Percentiles rank a stretch among this genome's conserved stretches.
These are phyloP conservation scores for Pardosa pseudoannulata DNA, from an alignment of 2,888 invertebrate species.

Conservation along the genomic window DNA sequence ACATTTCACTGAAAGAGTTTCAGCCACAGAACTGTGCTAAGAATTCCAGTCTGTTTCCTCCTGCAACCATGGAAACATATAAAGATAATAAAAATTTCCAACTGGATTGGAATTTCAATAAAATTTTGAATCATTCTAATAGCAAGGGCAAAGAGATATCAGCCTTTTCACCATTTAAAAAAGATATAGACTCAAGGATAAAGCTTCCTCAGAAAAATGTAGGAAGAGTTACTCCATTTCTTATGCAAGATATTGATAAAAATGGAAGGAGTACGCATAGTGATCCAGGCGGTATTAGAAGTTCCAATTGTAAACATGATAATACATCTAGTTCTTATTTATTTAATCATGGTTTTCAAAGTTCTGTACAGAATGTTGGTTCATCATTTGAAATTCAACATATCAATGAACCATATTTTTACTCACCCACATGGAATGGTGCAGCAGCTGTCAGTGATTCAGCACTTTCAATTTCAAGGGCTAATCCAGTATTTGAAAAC, in stretches of 20 bases:
- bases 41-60: neutral
- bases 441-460: neutral
- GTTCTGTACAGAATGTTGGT: neutral
- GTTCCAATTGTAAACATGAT: neutral
- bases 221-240: conserved; percentile 66
- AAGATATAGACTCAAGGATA: conserved; percentile 23
- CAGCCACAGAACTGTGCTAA: neutral
- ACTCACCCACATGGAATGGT: conserved; percentile 36
- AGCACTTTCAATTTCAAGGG: conserved; percentile 17
- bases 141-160: conserved; percentile 34
- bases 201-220: conserved; percentile 61
- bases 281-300: neutral
- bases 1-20: neutral
- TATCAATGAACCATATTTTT: conserved; percentile 23
- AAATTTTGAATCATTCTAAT: conserved; percentile 9
- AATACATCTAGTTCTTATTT: neutral
- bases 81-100: conserved; percentile 11
- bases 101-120: conserved; percentile 42
- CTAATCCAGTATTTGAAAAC: conserved; percentile 16
- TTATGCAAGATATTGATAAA: conserved; percentile 49
- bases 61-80: neutral
- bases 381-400: conserved; percentile 34
- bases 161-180: conserved; percentile 38
- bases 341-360: conserved; percentile 23
- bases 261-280: conserved; percentile 16